Conservation (phyloP, 2,888 invertebrate species). For the Drosophila leonis region DNA sequence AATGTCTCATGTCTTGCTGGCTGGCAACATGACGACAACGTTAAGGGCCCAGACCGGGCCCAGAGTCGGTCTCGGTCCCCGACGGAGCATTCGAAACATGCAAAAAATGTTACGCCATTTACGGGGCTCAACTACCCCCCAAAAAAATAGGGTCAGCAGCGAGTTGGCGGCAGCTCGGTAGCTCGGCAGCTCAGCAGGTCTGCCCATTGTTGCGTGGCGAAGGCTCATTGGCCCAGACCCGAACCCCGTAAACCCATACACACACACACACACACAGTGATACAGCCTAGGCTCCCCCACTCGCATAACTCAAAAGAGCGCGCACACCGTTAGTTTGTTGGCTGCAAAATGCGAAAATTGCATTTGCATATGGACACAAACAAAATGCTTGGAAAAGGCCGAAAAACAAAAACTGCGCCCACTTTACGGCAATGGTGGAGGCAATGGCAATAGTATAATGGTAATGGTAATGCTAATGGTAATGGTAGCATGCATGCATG, state of each 20-base stretch:
- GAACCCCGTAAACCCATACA: conserved; percentile 3
- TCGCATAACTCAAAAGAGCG: conserved; percentile 81
- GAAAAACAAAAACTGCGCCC: conserved; percentile 63
- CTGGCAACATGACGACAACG: conserved; percentile 76
- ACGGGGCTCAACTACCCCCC: conserved; percentile 69
- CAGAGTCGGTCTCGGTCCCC: conserved; percentile 2
- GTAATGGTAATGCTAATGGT: conserved; percentile 54
- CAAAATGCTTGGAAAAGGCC: conserved; percentile 58
- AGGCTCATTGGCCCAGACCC: conserved; percentile 74
- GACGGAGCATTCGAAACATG: conserved; percentile 59
- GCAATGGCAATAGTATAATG: conserved; percentile 50
- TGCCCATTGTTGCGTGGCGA: conserved; percentile 76
- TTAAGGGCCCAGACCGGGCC: conserved; percentile 56
- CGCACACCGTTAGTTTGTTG: conserved; percentile 78
- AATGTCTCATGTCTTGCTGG: conserved; percentile 63
- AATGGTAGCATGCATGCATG: conserved; percentile 74
- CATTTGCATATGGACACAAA: conserved; percentile 78
- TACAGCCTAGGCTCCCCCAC: conserved; percentile 14
- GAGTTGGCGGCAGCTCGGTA: conserved; percentile 11
- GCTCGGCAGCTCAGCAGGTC: conserved; percentile 18
- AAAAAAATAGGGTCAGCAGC: conserved; percentile 40
- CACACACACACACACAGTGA: not conserved
- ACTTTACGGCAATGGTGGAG: conserved; percentile 58
- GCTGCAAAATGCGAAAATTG: conserved; percentile 71
- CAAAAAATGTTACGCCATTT: conserved; percentile 80